Base-by-base conservation (phyloP, 2,113 vertebrate genomes). In the Scortum barcoo region DNA sequence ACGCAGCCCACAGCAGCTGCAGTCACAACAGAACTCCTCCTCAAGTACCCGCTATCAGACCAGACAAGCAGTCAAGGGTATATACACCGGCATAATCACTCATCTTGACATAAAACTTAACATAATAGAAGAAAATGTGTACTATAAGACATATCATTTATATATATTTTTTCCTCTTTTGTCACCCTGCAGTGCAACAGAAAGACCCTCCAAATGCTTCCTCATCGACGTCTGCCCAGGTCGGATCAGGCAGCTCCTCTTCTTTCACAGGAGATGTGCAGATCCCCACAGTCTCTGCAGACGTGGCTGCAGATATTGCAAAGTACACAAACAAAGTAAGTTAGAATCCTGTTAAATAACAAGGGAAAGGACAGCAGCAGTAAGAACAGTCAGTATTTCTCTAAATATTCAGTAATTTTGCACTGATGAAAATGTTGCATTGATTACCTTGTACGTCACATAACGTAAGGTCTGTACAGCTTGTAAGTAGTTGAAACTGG, bases 321-420 rank as follows among this genome's bases (percentile, higher is more conserved):
- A 99, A 99, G 91, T 99, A 99, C 46, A 99, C 98, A 57, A 98
- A 95, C 92, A 99, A 99, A 95, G 98, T 98, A 93, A 94, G 89
- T 87, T 71, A 12, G 2, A 66, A 20, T 26, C 36, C 30, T 42
- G 50, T 33, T 33, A 68, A 22, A 40, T 72, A 16, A 51, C n/a
- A n/a, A n/a, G n/a, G 14, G 53, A 63, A 46, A 46, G 22, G 3
- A 54, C 26, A 26, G n/a, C 42, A 53, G 17, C 26, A 16, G 53
- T 14, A 1, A 40, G 44, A 20, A 50, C 19, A 2, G 17, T 17
- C 7, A 50, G 19, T 50, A 62, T 71, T 20, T 28, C 14, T 51
- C 24, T 79, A 22, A 30, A 42, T 62, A 20, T 22, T 51, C 20
- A 51, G 2, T 54, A 13, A 40, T 16, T 40, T 44, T 50, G 3